These are phyloP conservation scores for Physocephala rufipes DNA, from an alignment of 2,888 invertebrate genomes.

Conservation along the genomic window DNA sequence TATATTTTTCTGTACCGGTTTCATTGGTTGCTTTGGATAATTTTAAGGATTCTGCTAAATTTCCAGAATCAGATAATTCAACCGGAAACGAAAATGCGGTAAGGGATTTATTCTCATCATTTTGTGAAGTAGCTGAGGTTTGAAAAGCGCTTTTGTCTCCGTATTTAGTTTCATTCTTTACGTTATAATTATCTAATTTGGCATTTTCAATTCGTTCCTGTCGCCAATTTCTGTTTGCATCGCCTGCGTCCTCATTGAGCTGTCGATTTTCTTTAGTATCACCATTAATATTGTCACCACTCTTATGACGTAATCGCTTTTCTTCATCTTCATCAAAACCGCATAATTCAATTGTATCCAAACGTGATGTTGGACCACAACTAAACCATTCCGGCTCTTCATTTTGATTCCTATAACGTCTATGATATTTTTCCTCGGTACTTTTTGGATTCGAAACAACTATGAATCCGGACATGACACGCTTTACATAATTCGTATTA, in stretches of 20 bases:
- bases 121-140: slow-evolving; percentile 6
- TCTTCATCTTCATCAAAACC: slow-evolving; percentile 62
- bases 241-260: slow-evolving; percentile 47
- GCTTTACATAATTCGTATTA: slow-evolving; percentile 61
- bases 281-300: slow-evolving; percentile 27
- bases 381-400: slow-evolving; percentile 65
- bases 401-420: slow-evolving; percentile 56
- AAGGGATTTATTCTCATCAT: slow-evolving; percentile 44
- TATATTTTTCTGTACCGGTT: slow-evolving; percentile 29
- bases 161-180: slow-evolving; percentile 32
- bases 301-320: neutral
- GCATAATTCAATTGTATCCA: slow-evolving; percentile 62
- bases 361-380: slow-evolving; percentile 61
- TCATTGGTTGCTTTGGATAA: neutral
- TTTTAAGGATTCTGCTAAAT: slow-evolving; percentile 19
- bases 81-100: slow-evolving; percentile 45
- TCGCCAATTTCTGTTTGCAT: slow-evolving; percentile 33
- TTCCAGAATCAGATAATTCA: slow-evolving; percentile 45
- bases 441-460: slow-evolving; percentile 59
- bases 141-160: slow-evolving; percentile 33
- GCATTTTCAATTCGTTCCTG: slow-evolving; percentile 27
- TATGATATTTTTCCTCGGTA: slow-evolving; percentile 55
- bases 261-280: slow-evolving; percentile 44
- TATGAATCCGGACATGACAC: slow-evolving; percentile 58
- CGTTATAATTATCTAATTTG: slow-evolving; percentile 33